A percentile compares a stretch with the other conserved stretches of the same genome.
Evolutionary conservation across 2,888 invertebrate genomes (phyloP).

Genomic region (Pocota personata): DNA sequence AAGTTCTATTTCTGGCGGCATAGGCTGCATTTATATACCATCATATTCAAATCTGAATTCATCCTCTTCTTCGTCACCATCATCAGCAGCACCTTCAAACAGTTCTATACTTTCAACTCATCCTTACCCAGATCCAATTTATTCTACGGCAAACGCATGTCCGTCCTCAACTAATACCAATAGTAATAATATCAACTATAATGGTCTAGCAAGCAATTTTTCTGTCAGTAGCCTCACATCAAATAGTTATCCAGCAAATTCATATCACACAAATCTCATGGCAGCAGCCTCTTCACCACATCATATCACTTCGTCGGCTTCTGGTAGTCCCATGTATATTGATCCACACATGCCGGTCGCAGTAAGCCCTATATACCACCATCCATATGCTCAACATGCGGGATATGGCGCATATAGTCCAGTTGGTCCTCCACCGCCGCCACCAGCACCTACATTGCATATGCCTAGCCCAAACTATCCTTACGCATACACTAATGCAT

Average conservation of each 20-base stretch:
- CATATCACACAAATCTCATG: constrained; percentile 83
- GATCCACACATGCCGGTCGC: constrained; percentile 83
- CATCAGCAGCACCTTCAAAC: constrained; percentile 51
- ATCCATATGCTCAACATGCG: constrained; percentile 80
- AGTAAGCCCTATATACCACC: constrained; percentile 83
- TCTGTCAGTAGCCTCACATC: constrained; percentile 83
- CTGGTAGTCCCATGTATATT: constrained; percentile 82
- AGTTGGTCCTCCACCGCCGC: constrained; percentile 74
- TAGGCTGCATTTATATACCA: constrained; percentile 61
- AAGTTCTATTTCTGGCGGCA: constrained; percentile 26
- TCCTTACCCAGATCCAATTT: constrained; percentile 59
- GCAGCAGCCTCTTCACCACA: constrained; percentile 80
- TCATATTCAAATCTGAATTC: constrained; percentile 60
- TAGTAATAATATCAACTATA: constrained; percentile 59
- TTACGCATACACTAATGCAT: constrained; percentile 82
- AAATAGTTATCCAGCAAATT: constrained; percentile 76
- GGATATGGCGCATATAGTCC: constrained; percentile 78
- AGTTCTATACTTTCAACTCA: constrained; percentile 49
- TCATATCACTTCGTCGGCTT: constrained; percentile 65
- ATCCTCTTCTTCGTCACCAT: constrained; percentile 57
- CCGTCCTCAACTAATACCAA: constrained; percentile 47
- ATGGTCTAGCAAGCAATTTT: constrained; percentile 80
- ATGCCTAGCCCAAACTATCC: constrained; percentile 89
- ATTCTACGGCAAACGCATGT: constrained; percentile 55
- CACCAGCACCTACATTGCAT: constrained; percentile 85